Conservation (phyloP, 53 echinoderm and acorn worm genomes). For the Stichopus horrens region DNA sequence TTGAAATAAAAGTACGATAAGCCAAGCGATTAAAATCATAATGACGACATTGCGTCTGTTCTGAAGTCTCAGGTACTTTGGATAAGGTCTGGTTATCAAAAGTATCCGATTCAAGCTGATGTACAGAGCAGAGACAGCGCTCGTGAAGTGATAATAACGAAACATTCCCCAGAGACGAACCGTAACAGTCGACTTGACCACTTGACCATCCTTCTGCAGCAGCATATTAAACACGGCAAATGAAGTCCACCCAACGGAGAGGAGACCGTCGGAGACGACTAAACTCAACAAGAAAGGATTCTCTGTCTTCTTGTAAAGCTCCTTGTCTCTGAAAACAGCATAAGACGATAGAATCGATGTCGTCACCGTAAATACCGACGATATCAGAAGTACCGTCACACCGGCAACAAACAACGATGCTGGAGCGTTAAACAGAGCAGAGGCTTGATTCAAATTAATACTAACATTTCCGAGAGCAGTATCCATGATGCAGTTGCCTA, state of each 20-base stretch:
- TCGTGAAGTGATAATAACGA: constrained; percentile 10
- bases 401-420: background rate
- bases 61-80: background rate
- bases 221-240: background rate
- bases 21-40: background rate
- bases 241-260: background rate
- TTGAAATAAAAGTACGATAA: background rate
- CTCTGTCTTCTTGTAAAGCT: background rate
- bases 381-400: background rate
- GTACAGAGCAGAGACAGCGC: background rate
- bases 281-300: background rate
- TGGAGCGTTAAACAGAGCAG: background rate
- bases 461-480: background rate
- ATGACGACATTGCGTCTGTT: constrained; percentile 2
- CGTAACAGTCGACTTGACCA: background rate
- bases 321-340: background rate
- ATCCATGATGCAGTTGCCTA: background rate
- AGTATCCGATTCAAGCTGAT: constrained; percentile 5
- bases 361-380: background rate
- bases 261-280: background rate
- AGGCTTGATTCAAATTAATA: background rate
- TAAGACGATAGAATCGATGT: background rate
- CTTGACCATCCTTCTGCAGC: background rate
- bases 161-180: background rate
- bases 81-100: constrained; percentile 8